Evolutionary conservation across 64 coral and sea anemone genomes (phyloP).

Genomic region (Dendronephthya gigantea): DNA sequence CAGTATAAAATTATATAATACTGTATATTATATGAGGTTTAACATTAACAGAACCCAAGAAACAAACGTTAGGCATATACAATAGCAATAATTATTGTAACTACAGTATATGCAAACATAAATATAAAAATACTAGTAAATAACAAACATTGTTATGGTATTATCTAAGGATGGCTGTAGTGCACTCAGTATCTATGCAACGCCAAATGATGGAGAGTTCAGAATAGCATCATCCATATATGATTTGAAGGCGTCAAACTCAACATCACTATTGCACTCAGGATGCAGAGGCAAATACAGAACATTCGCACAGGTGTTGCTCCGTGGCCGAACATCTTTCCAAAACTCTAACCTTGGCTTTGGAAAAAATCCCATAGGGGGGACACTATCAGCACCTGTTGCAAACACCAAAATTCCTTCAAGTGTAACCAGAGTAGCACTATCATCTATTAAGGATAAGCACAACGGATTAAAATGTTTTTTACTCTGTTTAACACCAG

Average conservation of each 20-base stretch:
- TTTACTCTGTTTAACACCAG: no score
- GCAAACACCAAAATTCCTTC: neutral
- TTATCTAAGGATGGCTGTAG: neutral
- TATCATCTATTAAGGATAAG: no score
- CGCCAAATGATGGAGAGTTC: neutral
- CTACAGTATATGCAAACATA: no score
- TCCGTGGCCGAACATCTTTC: neutral
- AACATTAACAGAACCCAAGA: no score
- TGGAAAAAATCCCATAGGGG: neutral
- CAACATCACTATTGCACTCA: neutral
- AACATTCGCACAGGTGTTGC: neutral
- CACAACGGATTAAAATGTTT: no score
- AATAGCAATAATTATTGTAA: no score
- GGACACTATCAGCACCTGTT: neutral
- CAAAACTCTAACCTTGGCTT: neutral
- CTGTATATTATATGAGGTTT: no score
- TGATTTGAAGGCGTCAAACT: neutral
- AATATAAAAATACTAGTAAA: neutral
- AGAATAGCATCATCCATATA: neutral
- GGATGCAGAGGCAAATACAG: neutral
- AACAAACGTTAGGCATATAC: no score
- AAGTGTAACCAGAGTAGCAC: no score
- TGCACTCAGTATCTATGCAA: neutral
- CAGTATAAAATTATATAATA: no score
- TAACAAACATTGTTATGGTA: neutral